Conservation (phyloP, 2,797 vertebrate species). For the Sciurus carolinensis region DNA sequence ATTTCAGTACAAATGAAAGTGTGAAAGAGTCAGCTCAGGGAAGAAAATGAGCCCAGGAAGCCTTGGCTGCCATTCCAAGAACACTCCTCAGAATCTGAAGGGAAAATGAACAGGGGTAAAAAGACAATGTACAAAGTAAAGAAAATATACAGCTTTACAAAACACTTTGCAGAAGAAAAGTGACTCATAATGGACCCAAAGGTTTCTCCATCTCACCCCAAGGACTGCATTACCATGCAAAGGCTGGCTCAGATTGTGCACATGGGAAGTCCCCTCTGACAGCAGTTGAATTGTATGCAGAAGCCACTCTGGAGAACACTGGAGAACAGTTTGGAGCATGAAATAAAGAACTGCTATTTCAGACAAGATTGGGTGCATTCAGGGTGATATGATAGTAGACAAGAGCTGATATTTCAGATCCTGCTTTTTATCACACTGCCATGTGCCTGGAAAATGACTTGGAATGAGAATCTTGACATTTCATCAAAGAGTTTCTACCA, state of each 20-base stretch:
- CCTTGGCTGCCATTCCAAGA: conserved; percentile 1
- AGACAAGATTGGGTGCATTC: too few relatives aligned
- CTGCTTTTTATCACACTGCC: background rate
- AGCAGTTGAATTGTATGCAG: background rate
- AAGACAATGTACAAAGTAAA: conserved; percentile 13
- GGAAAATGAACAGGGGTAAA: background rate
- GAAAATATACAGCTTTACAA: background rate
- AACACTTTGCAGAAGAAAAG: conserved; percentile 28
- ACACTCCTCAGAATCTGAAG: conserved; percentile 54
- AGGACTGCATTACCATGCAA: background rate
- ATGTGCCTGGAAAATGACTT: background rate
- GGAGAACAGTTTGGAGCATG: background rate
- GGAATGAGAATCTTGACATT: background rate
- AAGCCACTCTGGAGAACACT: background rate
- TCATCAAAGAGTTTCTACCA: background rate
- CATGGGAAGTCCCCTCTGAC: background rate
- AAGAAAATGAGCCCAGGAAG: background rate
- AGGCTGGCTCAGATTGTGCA: background rate
- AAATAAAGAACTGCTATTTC: background rate
- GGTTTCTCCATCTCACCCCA: background rate
- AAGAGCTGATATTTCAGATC: background rate
- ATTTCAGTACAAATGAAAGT: conserved; percentile 71
- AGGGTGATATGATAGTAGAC: too few relatives aligned
- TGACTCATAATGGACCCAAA: background rate
- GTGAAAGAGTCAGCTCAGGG: background rate